Percentiles rank a stretch among this genome's conserved stretches.
Conservation (phyloP, 1,140 invertebrate species). For the Ceratosolen fusciceps region DNA sequence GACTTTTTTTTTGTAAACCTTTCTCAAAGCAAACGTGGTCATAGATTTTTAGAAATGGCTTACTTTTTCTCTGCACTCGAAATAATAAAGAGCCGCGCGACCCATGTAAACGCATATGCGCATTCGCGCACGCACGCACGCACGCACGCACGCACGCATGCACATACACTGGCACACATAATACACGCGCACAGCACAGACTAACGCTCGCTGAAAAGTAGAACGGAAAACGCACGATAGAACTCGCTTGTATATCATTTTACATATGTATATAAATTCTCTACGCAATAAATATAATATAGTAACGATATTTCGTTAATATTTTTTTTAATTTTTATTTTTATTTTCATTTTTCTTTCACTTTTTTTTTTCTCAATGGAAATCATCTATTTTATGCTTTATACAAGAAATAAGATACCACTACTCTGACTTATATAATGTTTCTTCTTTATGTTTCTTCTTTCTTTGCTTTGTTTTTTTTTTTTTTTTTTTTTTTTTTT, state of each 20-base stretch:
- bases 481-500: conserved; percentile 28
- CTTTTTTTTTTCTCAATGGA: too few species aligned
- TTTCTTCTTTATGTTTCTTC: not conserved
- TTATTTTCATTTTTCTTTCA: too few species aligned
- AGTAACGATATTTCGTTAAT: conserved; percentile 10
- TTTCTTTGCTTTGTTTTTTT: conserved; percentile 15
- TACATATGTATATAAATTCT: conserved; percentile 34
- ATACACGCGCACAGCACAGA: too few species aligned
- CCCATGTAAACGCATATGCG: conserved; percentile 13
- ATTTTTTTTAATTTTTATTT: too few species aligned
- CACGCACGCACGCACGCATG: conserved; percentile 16
- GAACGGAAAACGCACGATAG: conserved; percentile 41
- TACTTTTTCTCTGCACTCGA: conserved; percentile 1
- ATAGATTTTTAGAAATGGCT: conserved; percentile 4
- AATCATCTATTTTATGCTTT: not conserved
- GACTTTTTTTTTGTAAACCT: not conserved
- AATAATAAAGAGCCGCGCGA: too few species aligned
- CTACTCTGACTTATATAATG: not conserved
- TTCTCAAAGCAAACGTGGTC: conserved; percentile 4
- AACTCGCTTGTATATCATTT: conserved; percentile 17
- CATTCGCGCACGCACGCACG: not conserved
- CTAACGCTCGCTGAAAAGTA: conserved; percentile 32
- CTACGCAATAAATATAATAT: conserved; percentile 32
- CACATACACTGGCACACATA: not conserved
- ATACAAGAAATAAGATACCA: conserved; percentile 3